Base-by-base conservation (phyloP, 2,113 vertebrate genomes). In the Tachuris rubrigastra region DNA sequence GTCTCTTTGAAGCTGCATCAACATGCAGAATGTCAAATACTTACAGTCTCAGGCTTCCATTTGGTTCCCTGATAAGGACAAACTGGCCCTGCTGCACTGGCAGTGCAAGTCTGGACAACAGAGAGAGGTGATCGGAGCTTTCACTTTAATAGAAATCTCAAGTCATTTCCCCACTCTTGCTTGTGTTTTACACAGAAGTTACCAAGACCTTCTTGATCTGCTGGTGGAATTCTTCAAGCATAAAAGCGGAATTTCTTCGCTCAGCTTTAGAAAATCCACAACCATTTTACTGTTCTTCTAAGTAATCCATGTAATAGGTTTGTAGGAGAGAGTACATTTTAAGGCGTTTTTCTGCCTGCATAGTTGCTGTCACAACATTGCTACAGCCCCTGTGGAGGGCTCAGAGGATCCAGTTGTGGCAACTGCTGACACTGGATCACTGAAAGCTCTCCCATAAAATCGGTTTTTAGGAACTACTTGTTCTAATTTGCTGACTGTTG, bases 401-500 rank as follows among this genome's bases (percentile, higher is more conserved):
- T 94, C 42, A 42, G 28, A 50, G 74, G 41, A 94, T 85, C 33
- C 58, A 56, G 11, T 19, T 62, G 49, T 41, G 42, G 20, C 37
- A 68, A 8, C 41, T 89, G 66, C 71, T 79, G 71, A 82, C 56
- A 37, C 25, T 85, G 67, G 39, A 27, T 80, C 78, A 24, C 35
- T 55, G 62, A 74, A 65, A 59, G n/a, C 35, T 85, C 1, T 2
- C 20, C 53, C 12, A 12, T 76, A 66, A 90, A 81, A 78, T 75
- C 89, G 80, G 3, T 8, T 79, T 95, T 87, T 88, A 65, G 84
- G 84, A 96, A 75, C 44, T 5, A 46, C 33, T 16, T 63, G 65
- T 71, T 77, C 35, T 83, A 18, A 92, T 94, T 71, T 94, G 83
- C 77, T 97, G 88, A 79, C 56, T 85, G 17, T 74, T 94, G 62